Conservation (phyloP, 2,113 vertebrate genomes). For the Perca schrenkii region DNA sequence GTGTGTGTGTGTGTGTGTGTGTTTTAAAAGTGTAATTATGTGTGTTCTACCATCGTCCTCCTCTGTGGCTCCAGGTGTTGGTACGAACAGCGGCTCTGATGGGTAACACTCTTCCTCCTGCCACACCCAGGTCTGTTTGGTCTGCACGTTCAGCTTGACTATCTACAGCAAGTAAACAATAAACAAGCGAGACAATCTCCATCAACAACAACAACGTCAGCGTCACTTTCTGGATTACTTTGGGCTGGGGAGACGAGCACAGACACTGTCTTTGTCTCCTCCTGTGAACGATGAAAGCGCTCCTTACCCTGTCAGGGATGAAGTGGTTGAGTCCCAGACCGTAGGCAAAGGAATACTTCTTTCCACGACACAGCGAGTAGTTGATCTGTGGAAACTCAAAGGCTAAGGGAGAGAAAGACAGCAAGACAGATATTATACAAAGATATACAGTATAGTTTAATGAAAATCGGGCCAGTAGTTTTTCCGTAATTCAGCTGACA, state of each 20-base stretch:
- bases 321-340: constrained; percentile 97
- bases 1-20: neutral
- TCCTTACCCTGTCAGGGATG: constrained; percentile 94
- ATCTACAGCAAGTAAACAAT: constrained; percentile 83
- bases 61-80: constrained; percentile 89
- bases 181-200: neutral
- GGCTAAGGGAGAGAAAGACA: constrained; percentile 78
- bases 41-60: constrained; percentile 92
- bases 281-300: neutral
- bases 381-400: constrained; percentile 99
- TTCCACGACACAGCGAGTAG: constrained; percentile 89
- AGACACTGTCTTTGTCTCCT: neutral
- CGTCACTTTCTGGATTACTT: neutral
- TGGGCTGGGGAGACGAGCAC: neutral
- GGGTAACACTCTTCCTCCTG: constrained; percentile 94
- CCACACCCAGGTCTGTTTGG: constrained; percentile 96
- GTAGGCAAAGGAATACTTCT: constrained; percentile 91
- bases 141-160: constrained; percentile 94
- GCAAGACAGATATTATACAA: neutral
- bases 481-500: no score
- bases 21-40: neutral
- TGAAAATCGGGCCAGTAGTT: no score
- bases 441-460: neutral
- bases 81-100: constrained; percentile 94
- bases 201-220: neutral